Conservation (phyloP, 2,113 vertebrate genomes). For the Bombycilla garrulus region DNA sequence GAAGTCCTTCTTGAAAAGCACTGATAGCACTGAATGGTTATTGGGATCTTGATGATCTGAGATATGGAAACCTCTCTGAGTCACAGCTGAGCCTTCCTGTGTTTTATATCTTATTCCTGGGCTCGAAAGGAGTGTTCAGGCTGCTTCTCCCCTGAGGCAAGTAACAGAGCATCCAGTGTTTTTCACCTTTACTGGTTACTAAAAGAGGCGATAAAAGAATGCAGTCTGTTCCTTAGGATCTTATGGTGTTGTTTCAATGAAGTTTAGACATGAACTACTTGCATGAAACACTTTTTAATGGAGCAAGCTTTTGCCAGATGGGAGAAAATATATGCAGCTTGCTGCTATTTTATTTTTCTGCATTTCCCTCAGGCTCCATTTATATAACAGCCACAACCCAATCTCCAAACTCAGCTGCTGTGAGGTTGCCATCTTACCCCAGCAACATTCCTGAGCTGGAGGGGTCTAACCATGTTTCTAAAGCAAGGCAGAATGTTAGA, state of each 20-base stretch:
- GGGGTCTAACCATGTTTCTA: not conserved
- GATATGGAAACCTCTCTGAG: not conserved
- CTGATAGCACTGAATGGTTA: not conserved
- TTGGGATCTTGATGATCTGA: not conserved
- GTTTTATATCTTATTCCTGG: not conserved
- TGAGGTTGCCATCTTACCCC: not conserved
- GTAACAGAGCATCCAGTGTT: not conserved
- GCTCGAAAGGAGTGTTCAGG: not conserved
- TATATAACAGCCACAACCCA: not conserved
- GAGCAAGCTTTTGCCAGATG: constrained; percentile 19
- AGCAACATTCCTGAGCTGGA: not conserved
- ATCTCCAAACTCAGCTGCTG: not conserved
- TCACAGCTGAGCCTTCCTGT: not conserved
- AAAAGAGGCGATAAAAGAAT: constrained; percentile 30
- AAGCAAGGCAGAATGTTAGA: not conserved
- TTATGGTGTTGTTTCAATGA: constrained; percentile 30
- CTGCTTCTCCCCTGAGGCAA: not conserved
- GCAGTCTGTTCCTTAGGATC: not conserved
- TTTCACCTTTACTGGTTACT: constrained; percentile 3
- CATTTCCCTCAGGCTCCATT: not conserved
- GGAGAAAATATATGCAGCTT: not conserved
- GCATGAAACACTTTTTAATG: constrained; percentile 34
- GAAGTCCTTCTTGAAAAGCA: not conserved
- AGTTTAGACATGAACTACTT: constrained; percentile 42
- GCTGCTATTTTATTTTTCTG: not conserved